Evolutionary conservation across 2,113 vertebrate species (phyloP), one percentile per base, ranked within the genome.

Genomic region (Excalfactoria chinensis): DNA sequence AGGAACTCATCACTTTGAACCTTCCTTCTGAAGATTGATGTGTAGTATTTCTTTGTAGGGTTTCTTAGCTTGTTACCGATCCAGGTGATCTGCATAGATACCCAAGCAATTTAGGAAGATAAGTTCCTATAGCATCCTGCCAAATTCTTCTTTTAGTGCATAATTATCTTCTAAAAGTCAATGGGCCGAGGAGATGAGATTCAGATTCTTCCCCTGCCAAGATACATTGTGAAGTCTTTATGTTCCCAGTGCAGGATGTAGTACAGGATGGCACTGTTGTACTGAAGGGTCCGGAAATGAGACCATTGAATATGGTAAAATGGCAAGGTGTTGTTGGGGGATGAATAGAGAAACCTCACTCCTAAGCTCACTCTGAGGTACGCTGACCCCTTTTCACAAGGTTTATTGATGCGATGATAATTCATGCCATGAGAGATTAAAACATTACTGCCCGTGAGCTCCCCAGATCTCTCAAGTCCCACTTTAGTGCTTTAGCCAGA

Each of bases 401-500:
- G 48, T 44, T 86, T 40, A n/a, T 28, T 17, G 48, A 17, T 28
- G 19, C 0, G 1, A 10, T 4, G 35, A 20, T 43, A 34, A 8
- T 60, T 59, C 53, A 16, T 6, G 35, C 62, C 1, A 1, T 18
- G 44, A 53, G 41, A 64, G 44, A 35, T 30, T 3, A 2, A 51
- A 41, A 13, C 2, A 53, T 51, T 56, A 7, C 32, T 68, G 60
- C 41, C 66, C 5, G 0, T 8, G 11, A 68, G 35, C 20, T 60
- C 59, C 11, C 2, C 17, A n/a, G 17, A 6, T 46, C 37, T 44
- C 41, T 41, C 44, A 35, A 18, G 60, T 46, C 8, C 25, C 21
- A 21, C 20, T 19, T 26, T 1, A n/a, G 12, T 21, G 71, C 66
- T 58, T 59, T 41, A 0, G 0, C 17, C 15, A 30, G 35, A 37